These are phyloP conservation scores for Epsilonema sp. DNA, from an alignment of 2,888 invertebrate species.

Conservation along the genomic window DNA sequence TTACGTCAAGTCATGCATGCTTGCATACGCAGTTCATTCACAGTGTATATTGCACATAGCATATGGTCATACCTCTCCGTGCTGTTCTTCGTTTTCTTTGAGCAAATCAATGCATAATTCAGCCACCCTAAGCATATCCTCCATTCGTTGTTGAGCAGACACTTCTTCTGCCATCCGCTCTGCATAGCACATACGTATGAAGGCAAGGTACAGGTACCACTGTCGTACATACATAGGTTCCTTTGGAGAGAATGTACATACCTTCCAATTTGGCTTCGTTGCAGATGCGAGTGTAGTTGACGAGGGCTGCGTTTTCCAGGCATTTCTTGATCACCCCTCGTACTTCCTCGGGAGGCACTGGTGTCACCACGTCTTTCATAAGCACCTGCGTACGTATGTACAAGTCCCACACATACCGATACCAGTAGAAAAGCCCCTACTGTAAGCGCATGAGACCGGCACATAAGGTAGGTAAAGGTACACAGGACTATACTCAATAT, in stretches of 20 bases:
- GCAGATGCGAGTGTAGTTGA: conserved; percentile 86
- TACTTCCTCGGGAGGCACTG: conserved; percentile 84
- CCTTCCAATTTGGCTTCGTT: conserved; percentile 95
- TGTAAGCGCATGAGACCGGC: not conserved
- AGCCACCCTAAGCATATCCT: conserved; percentile 86
- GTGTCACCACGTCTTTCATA: conserved; percentile 97
- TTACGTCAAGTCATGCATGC: too few relatives aligned
- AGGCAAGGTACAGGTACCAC: too few relatives aligned
- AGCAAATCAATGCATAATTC: conserved; percentile 93
- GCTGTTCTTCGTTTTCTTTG: conserved; percentile 98
- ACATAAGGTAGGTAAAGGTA: too few relatives aligned
- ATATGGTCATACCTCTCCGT: conserved; percentile 81
- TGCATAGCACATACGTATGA: conserved; percentile 14
- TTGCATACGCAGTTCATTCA: too few relatives aligned
- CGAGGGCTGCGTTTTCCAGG: conserved; percentile 85
- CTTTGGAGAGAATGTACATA: too few relatives aligned
- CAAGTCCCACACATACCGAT: not conserved
- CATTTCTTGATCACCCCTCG: conserved; percentile 85
- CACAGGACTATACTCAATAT: too few relatives aligned
- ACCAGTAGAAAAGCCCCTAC: not conserved
- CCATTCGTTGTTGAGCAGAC: conserved; percentile 40
- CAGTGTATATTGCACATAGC: too few relatives aligned
- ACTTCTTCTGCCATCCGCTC: conserved; percentile 28
- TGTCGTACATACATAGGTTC: too few relatives aligned
- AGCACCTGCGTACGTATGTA: too few relatives aligned